phyloP scores from a whole-genome alignment of 2,888 invertebrate species.

The Agapostemon virescens region DNA sequence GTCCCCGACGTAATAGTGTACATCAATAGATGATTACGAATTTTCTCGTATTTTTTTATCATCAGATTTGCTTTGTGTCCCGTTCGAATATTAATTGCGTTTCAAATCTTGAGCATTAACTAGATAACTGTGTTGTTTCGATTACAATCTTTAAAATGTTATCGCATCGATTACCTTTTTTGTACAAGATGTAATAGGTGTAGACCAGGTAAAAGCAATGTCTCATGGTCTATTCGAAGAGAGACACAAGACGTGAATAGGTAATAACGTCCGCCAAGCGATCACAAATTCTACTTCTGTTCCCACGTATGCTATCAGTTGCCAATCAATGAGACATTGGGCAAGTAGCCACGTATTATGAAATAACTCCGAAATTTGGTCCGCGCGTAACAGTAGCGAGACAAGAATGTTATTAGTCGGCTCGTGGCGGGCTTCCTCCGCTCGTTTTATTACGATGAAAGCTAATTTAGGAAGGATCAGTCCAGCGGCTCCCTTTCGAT shows the following conservation, averaged over 20 bases:
- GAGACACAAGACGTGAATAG: conserved; percentile 15
- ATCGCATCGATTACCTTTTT: too few relatives aligned
- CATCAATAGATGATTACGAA: neutral
- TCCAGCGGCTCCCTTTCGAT: conserved; percentile 59
- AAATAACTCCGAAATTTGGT: conserved; percentile 45
- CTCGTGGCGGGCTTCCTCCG: conserved; percentile 25
- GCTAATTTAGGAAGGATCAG: conserved; percentile 5
- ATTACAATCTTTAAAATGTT: neutral
- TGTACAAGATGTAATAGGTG: neutral
- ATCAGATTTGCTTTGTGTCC: neutral
- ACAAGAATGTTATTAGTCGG: conserved; percentile 15
- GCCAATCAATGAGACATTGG: conserved; percentile 59
- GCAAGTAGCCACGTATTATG: conserved; percentile 53
- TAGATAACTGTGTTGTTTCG: neutral
- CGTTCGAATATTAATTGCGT: neutral
- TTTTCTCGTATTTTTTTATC: neutral
- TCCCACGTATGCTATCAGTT: conserved; percentile 43
- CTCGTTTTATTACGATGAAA: conserved; percentile 17
- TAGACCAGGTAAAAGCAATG: neutral
- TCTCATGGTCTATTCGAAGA: neutral
- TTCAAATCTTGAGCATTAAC: neutral
- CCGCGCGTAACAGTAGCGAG: neutral
- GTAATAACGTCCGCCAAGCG: conserved; percentile 29
- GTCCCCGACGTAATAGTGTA: neutral
- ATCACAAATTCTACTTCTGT: conserved; percentile 39